Evolutionary conservation across 2,113 vertebrate species (phyloP).

Genomic region (Mesocricetus auratus): DNA sequence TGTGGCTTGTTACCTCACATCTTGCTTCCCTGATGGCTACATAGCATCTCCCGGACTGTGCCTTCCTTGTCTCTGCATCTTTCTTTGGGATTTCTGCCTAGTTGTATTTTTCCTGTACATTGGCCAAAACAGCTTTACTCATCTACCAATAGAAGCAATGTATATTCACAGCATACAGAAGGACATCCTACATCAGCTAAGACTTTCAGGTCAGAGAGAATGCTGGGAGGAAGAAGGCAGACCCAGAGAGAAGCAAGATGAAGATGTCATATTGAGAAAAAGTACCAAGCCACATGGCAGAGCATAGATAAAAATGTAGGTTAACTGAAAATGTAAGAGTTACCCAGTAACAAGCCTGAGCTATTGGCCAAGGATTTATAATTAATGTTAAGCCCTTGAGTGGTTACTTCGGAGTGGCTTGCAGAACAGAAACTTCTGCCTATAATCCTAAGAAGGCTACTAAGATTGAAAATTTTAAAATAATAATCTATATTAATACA

Average conservation of each 20-base stretch:
- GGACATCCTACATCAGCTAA: too few species aligned
- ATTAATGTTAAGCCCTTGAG: not conserved
- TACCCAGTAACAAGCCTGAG: not conserved
- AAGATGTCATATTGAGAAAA: not conserved
- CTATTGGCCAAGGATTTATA: not conserved
- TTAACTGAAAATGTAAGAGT: not conserved
- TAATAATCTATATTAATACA: not conserved
- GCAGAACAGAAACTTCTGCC: not conserved
- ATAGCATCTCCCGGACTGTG: too few species aligned
- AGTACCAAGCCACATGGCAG: not conserved
- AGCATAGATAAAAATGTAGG: not conserved
- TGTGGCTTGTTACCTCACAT: too few species aligned
- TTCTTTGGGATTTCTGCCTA: too few species aligned
- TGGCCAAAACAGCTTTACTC: too few species aligned
- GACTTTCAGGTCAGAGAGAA: not conserved
- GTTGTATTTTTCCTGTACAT: too few species aligned
- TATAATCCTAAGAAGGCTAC: not conserved
- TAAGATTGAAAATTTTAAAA: constrained; percentile 51
- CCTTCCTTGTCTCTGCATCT: too few species aligned
- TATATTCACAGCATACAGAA: too few species aligned
- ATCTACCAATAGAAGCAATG: too few species aligned
- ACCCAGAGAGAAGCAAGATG: not conserved
- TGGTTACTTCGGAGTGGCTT: not conserved
- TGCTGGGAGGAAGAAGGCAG: not conserved
- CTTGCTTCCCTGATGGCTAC: too few species aligned